Base-by-base conservation (phyloP, 2,113 vertebrate species). In the Apodemus speciosus region DNA sequence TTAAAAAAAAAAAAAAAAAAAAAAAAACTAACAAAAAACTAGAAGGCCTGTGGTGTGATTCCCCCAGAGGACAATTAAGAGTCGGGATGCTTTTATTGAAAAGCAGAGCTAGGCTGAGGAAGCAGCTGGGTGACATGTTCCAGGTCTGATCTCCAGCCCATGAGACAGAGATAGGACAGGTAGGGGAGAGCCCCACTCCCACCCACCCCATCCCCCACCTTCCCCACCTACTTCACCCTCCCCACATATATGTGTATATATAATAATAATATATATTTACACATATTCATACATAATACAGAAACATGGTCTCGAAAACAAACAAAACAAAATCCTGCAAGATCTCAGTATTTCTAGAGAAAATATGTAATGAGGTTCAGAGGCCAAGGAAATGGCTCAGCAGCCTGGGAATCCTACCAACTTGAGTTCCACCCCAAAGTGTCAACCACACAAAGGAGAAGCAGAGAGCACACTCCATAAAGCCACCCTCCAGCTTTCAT, bases 201-300 rank as follows among this genome's bases (percentile, higher is more conserved):
- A 20, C 13, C 27, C 6, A 9, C 40, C 7, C 13, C 13, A 43
- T 5, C 2, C 3, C 0, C 43, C 27, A 10, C 30, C 75, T 6
- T 77, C 46, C 46, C 27, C 62, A 64, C 4, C 27, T 1, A 56
- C 53, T 56, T 56, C 62, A 64, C 20, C 20, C n/a, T 35, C 6
- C 69, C 49, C 32, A 53, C 51, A 53, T 15, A 15, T 15, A 58
- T 20, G 6, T 20, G 20, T 58, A 58, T 58, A 23, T 58, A 58
- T 21, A 23, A 58, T 58, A 58, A 58, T 23, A 58, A 58, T 58
- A 58, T 2, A 58, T 23, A 58, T 58, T 53, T 14, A 53, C 15
- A 53, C 15, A 53, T 53, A 16, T 53, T 53, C 53, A 8, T 53
- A 53, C 14, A 53, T 53, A 16, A 23, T 9, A 64, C 25, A 64